Evolutionary conservation across 2,888 invertebrate genomes (phyloP), one percentile per base, ranked within the genome.

Genomic region (Ariolimax columbianus): DNA sequence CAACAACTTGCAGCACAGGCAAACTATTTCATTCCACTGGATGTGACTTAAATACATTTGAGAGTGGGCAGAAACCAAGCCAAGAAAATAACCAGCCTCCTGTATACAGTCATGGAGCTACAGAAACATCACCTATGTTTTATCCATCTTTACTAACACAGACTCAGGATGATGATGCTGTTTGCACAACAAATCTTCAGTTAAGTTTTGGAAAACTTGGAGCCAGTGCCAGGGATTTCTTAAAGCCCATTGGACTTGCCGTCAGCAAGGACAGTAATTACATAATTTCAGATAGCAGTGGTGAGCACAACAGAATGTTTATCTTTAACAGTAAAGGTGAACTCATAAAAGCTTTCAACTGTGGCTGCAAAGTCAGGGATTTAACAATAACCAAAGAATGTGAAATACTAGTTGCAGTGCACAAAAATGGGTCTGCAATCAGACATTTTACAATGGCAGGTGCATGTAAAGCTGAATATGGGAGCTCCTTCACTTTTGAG

Each of bases 171-270:
- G 14, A 19, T 30, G 47, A 30, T 47, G n/a, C 63, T 1, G 86
- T 90, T 36, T 90, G 91, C 77, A 85, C 86, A 30, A 82, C 89
- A 66, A 89, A 89, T 11, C 55, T 91, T 47, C 23, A 91, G 40
- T 82, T 89, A 0, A 86, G 86, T 77, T 91, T 91, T 86, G 92
- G 93, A 26, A 89, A 91, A 77, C 90, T 88, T 85, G 92, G 92
- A 11, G 83, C 89, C 23, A 88, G 86, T 26, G 84, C 91, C 0
- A 86, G 88, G 26, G 90, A 91, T 78, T 91, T 92, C 77, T 87
- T 89, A 51, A 91, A 91, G 83, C 92, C 92, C 0, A 89, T 89
- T 51, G 91, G 92, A 14, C 82, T 93, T 11, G 90, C 92, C 9
- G 88, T 91, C 19, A 89, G 90, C 14, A 85, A 86, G 51, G 88